Base-by-base conservation (phyloP, 92 coral and sea anemone genomes). In the Isaurus tuberculatus region DNA sequence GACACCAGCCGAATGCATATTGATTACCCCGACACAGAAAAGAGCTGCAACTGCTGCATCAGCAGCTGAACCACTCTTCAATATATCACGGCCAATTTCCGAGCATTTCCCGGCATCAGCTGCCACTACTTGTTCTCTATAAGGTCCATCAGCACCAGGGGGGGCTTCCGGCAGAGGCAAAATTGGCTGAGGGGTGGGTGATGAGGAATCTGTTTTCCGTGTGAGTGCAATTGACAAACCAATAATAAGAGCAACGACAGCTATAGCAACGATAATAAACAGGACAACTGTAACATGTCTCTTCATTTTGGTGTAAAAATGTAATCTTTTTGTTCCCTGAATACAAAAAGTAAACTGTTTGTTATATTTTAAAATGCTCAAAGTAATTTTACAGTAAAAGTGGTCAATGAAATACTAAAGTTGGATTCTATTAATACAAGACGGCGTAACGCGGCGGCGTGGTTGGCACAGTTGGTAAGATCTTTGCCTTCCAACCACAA, bases 1-100 rank as follows among this genome's bases (percentile, higher is more conserved):
- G 78, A 96, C 83, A 10, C 99, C 99, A 42, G 99, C 91, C 43
- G 99, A 96, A 85, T 96, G 99, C 94, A 95, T 91, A 89, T 95
- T 95, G 86, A 92, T 84, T 61, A 95, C 90, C 32, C 98, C 98
- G 37, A 94, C 80, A 87, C 98, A 95, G 67, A 95, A 79, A 27
- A 94, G 70, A 6, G 90, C 46, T 0, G 98, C 98, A 2, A 95
- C 80, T 37, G 98, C 84, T 74, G 94, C 98, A 5, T 94, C 98
- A 16, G 98, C 98, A 20, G 98, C 90, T 2, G 98, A 98, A 0
- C 90, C 84, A 82, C 72, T 84, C 67, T 88, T 86, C 80, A 95
- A 85, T 77, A 95, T 90, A 27, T 90, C 91, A 42, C 93, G 91
- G 8, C 98, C 98, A 15, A 95, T 85, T 72, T 88, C 93, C 13